Conservation (phyloP, 2,113 vertebrate genomes). For the Cepphus grylle region DNA sequence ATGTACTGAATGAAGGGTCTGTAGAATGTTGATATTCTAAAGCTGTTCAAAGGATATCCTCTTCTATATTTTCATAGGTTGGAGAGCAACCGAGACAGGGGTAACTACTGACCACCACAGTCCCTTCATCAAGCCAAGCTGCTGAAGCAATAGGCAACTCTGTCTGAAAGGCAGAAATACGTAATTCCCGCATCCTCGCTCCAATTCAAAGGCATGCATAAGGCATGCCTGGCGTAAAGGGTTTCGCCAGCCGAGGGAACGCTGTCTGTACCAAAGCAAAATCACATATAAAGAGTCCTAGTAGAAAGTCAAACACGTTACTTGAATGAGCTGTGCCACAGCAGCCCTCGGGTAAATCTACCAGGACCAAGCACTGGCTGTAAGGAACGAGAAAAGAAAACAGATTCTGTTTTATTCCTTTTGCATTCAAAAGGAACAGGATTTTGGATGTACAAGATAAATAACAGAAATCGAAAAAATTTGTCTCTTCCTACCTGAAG, state of each 20-base stretch:
- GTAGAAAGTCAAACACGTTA: background rate
- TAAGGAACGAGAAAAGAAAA: background rate
- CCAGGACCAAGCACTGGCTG: background rate
- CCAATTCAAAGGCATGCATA: background rate
- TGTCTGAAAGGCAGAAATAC: background rate
- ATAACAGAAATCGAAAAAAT: background rate
- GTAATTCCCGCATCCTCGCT: background rate
- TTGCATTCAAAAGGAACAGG: background rate
- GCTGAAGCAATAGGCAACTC: background rate
- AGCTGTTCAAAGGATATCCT: background rate
- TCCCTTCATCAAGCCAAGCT: background rate
- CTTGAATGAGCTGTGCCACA: background rate
- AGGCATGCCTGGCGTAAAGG: background rate
- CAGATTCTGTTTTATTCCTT: background rate
- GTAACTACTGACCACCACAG: background rate
- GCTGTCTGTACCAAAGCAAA: background rate
- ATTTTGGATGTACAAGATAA: background rate
- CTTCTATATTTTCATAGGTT: fast-evolving
- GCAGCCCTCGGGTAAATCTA: background rate
- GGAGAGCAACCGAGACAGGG: background rate
- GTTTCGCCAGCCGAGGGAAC: fast-evolving
- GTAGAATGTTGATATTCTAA: background rate
- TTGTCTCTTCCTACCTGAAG: background rate
- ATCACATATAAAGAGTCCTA: fast-evolving
- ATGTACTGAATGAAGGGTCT: background rate